Evolutionary conservation across 2,113 vertebrate genomes (phyloP).

Genomic region (Cyphomyrus discorhynchus): DNA sequence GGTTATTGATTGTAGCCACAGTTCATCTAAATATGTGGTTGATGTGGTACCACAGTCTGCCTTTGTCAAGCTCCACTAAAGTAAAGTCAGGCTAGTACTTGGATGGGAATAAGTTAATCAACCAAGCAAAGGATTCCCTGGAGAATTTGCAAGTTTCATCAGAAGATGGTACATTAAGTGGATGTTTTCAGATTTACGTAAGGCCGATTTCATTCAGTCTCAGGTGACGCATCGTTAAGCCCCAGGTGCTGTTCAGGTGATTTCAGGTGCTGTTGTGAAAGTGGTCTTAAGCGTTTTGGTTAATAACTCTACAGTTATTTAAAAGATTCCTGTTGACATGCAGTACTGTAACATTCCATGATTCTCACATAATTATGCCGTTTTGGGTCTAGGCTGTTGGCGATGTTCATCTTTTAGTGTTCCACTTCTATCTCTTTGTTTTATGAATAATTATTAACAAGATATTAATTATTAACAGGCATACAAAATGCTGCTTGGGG

Average conservation of each 20-base stretch:
- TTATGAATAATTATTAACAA: background rate
- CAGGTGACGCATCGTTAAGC: background rate
- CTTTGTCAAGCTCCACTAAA: background rate
- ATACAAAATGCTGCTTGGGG: background rate
- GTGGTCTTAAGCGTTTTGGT: background rate
- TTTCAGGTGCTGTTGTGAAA: background rate
- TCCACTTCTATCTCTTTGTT: background rate
- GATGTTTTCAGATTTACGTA: background rate
- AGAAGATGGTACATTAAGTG: background rate
- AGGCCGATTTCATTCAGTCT: background rate
- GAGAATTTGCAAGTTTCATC: background rate
- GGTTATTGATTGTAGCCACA: background rate
- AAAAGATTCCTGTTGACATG: background rate
- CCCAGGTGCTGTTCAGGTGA: background rate
- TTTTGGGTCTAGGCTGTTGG: background rate
- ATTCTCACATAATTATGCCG: background rate
- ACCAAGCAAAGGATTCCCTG: background rate
- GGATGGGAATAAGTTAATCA: background rate
- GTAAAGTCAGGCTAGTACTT: background rate
- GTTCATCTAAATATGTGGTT: background rate
- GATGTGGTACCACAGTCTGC: background rate
- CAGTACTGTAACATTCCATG: background rate
- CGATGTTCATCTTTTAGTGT: background rate
- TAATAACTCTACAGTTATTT: background rate
- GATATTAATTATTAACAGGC: background rate